Base-by-base conservation (phyloP, 2,888 invertebrate genomes). In the Caradrina clavipalpis region DNA sequence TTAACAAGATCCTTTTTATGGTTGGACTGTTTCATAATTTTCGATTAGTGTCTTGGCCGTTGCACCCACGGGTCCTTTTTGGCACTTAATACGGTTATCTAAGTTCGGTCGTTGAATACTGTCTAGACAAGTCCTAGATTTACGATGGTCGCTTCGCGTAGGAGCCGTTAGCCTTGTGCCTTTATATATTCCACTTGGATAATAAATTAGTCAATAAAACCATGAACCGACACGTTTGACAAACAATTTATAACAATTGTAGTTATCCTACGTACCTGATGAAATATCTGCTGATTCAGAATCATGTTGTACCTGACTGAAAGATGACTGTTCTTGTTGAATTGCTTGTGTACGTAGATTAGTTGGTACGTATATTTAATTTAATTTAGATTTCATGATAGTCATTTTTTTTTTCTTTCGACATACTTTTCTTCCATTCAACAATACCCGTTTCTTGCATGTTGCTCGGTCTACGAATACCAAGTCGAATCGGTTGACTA, bases 151-250 rank as follows among this genome's bases (percentile, higher is more conserved):
- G 87, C 87, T 85, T 83, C 85, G 94, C 92, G 95, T 95, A 92
- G 95, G 95, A 93, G 95, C 91, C 50, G 95, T 91, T 94, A 85
- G 90, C 95, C 95, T 95, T 94, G 95, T 89, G 88, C 87, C 84
- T 83, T 76, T 81, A 83, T 82, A 80, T 86, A 87, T 85, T 83
- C 88, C 85, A 90, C 86, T 88, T 84, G 82, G 69, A 84, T 86
- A 85, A 89, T 91, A 90, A 90, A 89, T 91, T 89, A 87, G 80
- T 83, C 86, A 88, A 88, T 87, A 86, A 87, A 86, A 88, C 86
- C 83, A 82, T 80, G 76, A 86, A 86, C 83, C 82, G 90, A 86
- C 89, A 88, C 74, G 80, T 89, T 91, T 90, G 92, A 92, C 91
- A 90, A 88, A 92, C 87, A 81, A 87, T 88, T 88, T 88, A 86